Percentiles rank a stretch among this genome's conserved stretches.
Conservation (phyloP, 2,888 invertebrate species). For the Macrostomum cliftonense region DNA sequence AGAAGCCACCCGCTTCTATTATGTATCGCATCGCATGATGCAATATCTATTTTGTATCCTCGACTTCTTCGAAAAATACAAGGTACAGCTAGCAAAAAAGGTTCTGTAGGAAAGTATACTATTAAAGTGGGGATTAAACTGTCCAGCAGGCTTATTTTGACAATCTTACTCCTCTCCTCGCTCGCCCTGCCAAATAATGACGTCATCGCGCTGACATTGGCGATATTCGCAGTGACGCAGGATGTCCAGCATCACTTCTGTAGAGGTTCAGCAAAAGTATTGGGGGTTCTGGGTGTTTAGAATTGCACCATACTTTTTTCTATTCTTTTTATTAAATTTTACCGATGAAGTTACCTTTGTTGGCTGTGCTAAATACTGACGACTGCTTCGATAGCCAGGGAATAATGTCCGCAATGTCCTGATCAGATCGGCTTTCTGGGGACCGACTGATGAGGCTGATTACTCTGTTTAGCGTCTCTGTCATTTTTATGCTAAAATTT, state of each 20-base stretch:
- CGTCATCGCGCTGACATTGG: constrained; percentile 19
- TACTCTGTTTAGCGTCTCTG: constrained; percentile 15
- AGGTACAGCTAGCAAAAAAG: too few relatives aligned
- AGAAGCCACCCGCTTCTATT: too few relatives aligned
- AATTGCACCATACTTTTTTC: too few relatives aligned
- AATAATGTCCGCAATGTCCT: constrained; percentile 18
- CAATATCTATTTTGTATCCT: too few relatives aligned
- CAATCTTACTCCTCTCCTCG: constrained; percentile 21
- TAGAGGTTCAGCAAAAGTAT: constrained; percentile 11
- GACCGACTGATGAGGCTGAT: constrained; percentile 20
- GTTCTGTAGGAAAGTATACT: not conserved
- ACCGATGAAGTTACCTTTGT: not conserved
- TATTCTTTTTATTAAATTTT: not conserved
- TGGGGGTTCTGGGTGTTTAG: too few relatives aligned
- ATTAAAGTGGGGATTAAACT: not conserved
- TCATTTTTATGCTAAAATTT: too few relatives aligned
- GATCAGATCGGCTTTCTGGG: constrained; percentile 14
- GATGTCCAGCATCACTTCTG: constrained; percentile 24
- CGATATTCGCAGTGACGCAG: constrained; percentile 22
- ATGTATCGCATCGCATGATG: too few relatives aligned
- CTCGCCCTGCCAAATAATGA: constrained; percentile 28
- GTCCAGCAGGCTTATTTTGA: too few relatives aligned
- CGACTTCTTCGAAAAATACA: too few relatives aligned
- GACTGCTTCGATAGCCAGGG: constrained; percentile 21
- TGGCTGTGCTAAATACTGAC: too few relatives aligned